These are phyloP conservation scores for Oreochromis niloticus DNA, from an alignment of 2,113 vertebrate species.

Conservation along the genomic window DNA sequence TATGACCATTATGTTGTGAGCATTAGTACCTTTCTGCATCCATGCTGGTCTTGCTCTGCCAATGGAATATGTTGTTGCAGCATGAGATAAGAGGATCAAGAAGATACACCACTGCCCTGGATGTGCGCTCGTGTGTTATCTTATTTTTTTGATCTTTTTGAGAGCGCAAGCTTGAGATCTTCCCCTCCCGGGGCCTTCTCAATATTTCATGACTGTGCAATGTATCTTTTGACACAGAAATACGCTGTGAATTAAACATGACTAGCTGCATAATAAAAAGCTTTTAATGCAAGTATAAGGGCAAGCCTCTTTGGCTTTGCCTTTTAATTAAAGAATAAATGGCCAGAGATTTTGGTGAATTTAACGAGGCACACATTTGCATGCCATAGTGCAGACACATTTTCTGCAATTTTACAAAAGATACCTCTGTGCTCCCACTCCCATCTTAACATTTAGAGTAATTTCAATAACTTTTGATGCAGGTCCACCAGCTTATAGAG, in stretches of 20 bases:
- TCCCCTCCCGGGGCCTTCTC: conserved; percentile 45
- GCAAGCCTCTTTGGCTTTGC: conserved; percentile 18
- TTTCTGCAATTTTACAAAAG: not conserved
- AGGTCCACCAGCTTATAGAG: not conserved
- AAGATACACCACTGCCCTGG: conserved; percentile 39
- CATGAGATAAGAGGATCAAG: conserved; percentile 56
- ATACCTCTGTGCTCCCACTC: not conserved
- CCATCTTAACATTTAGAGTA: not conserved
- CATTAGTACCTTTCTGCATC: not conserved
- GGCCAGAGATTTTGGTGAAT: conserved; percentile 9
- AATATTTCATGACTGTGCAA: conserved; percentile 70
- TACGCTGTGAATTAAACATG: conserved; percentile 70
- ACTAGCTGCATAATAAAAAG: conserved; percentile 61
- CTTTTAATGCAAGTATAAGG: conserved; percentile 52
- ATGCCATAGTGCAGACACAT: not conserved
- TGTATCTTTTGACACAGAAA: conserved; percentile 69
- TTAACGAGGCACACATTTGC: conserved; percentile 6
- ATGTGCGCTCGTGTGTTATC: conserved; percentile 48
- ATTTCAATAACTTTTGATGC: conserved; percentile 27
- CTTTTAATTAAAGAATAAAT: conserved; percentile 55
- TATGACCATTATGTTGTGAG: not conserved
- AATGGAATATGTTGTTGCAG: conserved; percentile 29
- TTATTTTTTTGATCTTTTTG: conserved; percentile 63
- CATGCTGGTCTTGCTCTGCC: conserved; percentile 19
- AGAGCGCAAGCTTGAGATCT: conserved; percentile 44